Base-by-base conservation (phyloP, 2,113 vertebrate species). In the Mohoua ochrocephala region DNA sequence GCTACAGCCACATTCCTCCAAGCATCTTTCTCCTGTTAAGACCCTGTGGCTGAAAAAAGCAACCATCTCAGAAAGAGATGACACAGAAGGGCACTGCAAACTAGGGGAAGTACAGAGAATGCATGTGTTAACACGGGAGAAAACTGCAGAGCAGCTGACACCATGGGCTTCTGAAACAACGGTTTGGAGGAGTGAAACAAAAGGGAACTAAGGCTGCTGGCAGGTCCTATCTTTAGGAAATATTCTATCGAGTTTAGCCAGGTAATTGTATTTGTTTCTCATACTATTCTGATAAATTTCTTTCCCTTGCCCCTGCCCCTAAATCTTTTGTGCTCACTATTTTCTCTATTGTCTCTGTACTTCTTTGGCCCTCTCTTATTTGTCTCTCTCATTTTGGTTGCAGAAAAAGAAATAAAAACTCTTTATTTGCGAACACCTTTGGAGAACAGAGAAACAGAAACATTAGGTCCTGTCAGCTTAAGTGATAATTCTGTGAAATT, bases 401-500 rank as follows among this genome's bases (percentile, higher is more conserved):
- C n/a, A 61, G 81, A 52, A 95, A 76, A 41, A 78, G 31, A 94
- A 84, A 84, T n/a, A 71, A 80, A 74, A 86, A 13, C 5, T 67
- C 12, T 30, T 30, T 50, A 42, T 31, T 64, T 88, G 80, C 1
- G 11, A 90, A 81, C 12, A 67, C 37, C 74, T 80, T 56, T 68
- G 35, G 78, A 90, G 64, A 88, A 87, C 9, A 80, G 28, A 68
- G 12, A 26, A 86, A 65, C 33, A 80, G n/a, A 76, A 89, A 68
- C 42, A 77, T 6, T 4, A 85, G 27, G 63, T 74, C 54, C 75
- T 61, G 54, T 28, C 71, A 88, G 60, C 42, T 27, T 44, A 74
- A 82, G 81, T 67, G 74, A 49, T 82, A 89, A 97, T 83, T 76
- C 71, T 88, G 78, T 90, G 90, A 93, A 93, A 80, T 75, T 89